Evolutionary conservation across 1,140 invertebrate genomes (phyloP), one percentile per base, ranked within the genome.

Genomic region (Liolophura sinensis): DNA sequence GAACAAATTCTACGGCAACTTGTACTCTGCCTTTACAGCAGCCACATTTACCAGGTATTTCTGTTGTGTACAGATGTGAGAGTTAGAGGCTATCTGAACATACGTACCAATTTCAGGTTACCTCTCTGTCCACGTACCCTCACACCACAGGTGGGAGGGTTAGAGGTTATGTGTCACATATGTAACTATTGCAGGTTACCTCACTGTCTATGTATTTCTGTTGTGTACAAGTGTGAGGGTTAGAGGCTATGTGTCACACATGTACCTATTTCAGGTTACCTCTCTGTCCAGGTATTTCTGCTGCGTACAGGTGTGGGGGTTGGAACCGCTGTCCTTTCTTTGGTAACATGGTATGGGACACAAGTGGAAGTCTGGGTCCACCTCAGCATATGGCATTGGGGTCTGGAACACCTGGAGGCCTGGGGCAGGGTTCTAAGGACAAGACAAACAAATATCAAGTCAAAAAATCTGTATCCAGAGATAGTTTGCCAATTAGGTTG

Each of bases 91-190:
- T n/a, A n/a, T n/a, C n/a, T n/a, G n/a, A n/a, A n/a, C n/a, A n/a
- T n/a, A n/a, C n/a, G n/a, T n/a, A n/a, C n/a, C n/a, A n/a, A n/a
- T n/a, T n/a, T 60, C 5, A 16, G 65, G 67, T 67, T 51, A 83
- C 82, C 77, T 84, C 82, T 68, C 76, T 73, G 47, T 84, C 78
- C 27, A 84, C 64, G 62, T 79, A 84, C 72, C 58, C 76, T 79
- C 73, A 84, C 82, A 57, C 81, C 83, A 18, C 73, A 56, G 25
- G 74, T 72, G 68, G 78, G 73, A 15, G 73, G 74, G 56, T 75
- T 77, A 6, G 62, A 73, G 1, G 58, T 64, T 62, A 67, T 57
- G 18, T 77, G 72, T 47, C 67, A 74, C 18, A 67, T 59, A 48
- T 69, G 62, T 60, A 81, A 83, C 27, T 76, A 56, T 9, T 82